These are phyloP conservation scores for Xestia c-nigrum DNA, from an alignment of 2,888 invertebrate species.

Conservation along the genomic window DNA sequence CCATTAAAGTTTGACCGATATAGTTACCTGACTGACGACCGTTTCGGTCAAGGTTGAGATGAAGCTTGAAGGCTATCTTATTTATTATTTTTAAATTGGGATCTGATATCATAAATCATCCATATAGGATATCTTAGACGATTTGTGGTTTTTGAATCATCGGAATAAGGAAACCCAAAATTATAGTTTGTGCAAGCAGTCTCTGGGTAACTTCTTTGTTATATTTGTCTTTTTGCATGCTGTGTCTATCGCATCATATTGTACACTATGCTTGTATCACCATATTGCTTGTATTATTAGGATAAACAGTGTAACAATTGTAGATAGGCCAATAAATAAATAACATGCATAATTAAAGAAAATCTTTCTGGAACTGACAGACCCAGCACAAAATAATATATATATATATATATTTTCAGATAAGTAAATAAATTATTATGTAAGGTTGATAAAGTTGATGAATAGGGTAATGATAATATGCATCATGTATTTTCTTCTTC, in stretches of 20 bases:
- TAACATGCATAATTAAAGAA: background rate
- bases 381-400: background rate
- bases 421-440: background rate
- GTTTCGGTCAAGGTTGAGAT: slow-evolving; percentile 35
- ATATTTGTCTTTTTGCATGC: too few relatives aligned
- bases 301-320: too few relatives aligned
- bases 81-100: slow-evolving; percentile 8
- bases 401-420: background rate
- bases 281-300: too few relatives aligned
- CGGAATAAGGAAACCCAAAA: background rate
- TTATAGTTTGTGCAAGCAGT: background rate
- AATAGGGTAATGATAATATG: too few relatives aligned
- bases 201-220: background rate
- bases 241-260: too few relatives aligned
- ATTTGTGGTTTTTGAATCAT: background rate
- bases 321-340: too few relatives aligned
- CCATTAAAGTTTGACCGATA: slow-evolving; percentile 26
- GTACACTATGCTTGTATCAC: too few relatives aligned
- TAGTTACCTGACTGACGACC: background rate
- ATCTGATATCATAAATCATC: slow-evolving; percentile 24
- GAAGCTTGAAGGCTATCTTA: slow-evolving; percentile 28
- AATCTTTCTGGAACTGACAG: background rate
- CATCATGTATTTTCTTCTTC: too few relatives aligned
- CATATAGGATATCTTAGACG: too few relatives aligned
- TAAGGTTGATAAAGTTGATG: too few relatives aligned